Conservation (phyloP, 2,797 vertebrate genomes). For the Saguinus oedipus region DNA sequence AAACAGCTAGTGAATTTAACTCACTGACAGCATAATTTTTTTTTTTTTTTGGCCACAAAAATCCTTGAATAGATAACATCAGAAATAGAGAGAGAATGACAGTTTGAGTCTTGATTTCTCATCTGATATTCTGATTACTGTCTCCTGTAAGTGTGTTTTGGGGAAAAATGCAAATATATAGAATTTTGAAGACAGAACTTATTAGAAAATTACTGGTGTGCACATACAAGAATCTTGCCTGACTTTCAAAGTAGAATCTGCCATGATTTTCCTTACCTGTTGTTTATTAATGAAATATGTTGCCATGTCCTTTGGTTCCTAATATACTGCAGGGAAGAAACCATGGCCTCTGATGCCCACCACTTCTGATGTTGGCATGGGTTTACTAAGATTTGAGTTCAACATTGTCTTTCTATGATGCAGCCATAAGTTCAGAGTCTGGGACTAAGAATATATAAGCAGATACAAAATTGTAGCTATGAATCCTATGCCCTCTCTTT, state of each 20-base stretch:
- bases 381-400: not conserved
- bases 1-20: not conserved
- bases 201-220: not conserved
- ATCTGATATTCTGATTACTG: not conserved
- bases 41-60: not conserved
- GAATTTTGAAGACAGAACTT: not conserved
- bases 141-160: not conserved
- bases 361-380: not conserved
- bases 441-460: not conserved
- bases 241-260: not conserved
- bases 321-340: not conserved
- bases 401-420: not conserved
- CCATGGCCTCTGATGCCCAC: not conserved
- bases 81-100: not conserved
- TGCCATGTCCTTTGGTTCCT: not conserved
- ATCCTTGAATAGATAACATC: not conserved
- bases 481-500: not conserved
- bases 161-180: not conserved
- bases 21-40: not conserved
- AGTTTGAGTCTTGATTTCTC: constrained; percentile 24
- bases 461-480: not conserved
- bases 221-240: not conserved
- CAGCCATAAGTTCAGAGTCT: not conserved
- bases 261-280: not conserved
- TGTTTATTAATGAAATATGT: not conserved